phyloP scores from a whole-genome alignment of 2,797 vertebrate genomes.

The Chelon auratus region DNA sequence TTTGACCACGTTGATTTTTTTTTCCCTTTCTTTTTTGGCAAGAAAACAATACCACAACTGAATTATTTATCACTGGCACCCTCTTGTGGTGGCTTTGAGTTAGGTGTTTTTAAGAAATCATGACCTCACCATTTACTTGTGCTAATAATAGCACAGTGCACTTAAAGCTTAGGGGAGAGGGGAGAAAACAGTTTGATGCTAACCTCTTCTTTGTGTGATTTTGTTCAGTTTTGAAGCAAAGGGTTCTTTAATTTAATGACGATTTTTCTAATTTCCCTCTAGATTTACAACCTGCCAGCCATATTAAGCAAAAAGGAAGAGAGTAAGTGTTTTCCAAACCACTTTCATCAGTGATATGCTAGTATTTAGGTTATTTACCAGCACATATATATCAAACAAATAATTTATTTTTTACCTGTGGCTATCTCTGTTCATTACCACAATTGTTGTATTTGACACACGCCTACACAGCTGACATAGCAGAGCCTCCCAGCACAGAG shows the following conservation, averaged over 20 bases:
- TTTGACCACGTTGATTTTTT: conserved; percentile 23
- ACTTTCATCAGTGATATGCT: conserved; percentile 6
- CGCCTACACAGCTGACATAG: conserved; percentile 66
- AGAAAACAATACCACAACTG: conserved; percentile 1
- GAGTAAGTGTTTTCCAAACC: conserved; percentile 87
- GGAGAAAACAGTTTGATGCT: background rate
- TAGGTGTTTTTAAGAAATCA: conserved; percentile 15
- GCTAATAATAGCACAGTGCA: conserved; percentile 38
- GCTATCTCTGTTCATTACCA: conserved; percentile 54
- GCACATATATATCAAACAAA: conserved; percentile 15
- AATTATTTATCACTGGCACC: conserved; percentile 52
- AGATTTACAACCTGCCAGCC: conserved; percentile 98
- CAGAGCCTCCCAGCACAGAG: conserved; percentile 40
- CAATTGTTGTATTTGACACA: conserved; percentile 53
- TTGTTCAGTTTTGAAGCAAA: background rate
- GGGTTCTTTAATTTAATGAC: background rate
- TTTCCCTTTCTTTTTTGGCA: conserved; percentile 9
- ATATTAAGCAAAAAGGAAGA: conserved; percentile 99
- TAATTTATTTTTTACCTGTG: conserved; percentile 17
- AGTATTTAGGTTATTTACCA: background rate
- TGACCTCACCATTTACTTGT: conserved; percentile 41
- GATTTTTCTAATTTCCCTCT: conserved; percentile 36
- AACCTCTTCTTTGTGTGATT: background rate
- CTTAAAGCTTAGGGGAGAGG: background rate
- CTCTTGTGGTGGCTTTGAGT: conserved; percentile 58